Percentiles rank a stretch among this genome's conserved stretches.
phyloP scores from a whole-genome alignment of 1,140 invertebrate genomes.

The Metopolophium dirhodum region DNA sequence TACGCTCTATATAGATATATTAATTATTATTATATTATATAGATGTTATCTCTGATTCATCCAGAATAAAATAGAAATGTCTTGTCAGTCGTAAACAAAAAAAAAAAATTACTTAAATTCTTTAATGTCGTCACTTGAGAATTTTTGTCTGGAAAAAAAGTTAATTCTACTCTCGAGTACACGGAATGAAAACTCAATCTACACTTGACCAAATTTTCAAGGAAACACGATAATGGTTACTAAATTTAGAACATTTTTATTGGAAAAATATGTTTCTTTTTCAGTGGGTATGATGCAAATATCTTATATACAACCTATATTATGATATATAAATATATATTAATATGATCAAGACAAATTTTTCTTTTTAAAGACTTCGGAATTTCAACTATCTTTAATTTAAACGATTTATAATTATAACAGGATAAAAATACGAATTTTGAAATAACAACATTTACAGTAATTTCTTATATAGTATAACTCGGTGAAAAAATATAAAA shows the following conservation, averaged over 20 bases:
- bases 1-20: background rate
- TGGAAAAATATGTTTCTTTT: background rate
- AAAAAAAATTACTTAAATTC: background rate
- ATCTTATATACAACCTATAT: background rate
- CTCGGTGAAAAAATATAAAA: no score
- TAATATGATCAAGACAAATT: background rate
- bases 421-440: background rate
- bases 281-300: background rate
- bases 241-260: background rate
- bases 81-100: background rate
- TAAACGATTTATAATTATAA: background rate
- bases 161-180: background rate
- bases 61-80: background rate
- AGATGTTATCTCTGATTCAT: background rate
- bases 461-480: background rate
- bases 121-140: background rate
- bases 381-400: background rate
- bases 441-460: background rate
- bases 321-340: background rate
- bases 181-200: background rate
- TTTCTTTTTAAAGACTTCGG: background rate
- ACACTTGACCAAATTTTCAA: background rate
- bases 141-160: background rate
- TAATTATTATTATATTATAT: background rate
- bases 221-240: background rate